Evolutionary conservation across 2,113 vertebrate species (phyloP), one percentile per base, ranked within the genome.

Genomic region (Eulemur rufifrons): DNA sequence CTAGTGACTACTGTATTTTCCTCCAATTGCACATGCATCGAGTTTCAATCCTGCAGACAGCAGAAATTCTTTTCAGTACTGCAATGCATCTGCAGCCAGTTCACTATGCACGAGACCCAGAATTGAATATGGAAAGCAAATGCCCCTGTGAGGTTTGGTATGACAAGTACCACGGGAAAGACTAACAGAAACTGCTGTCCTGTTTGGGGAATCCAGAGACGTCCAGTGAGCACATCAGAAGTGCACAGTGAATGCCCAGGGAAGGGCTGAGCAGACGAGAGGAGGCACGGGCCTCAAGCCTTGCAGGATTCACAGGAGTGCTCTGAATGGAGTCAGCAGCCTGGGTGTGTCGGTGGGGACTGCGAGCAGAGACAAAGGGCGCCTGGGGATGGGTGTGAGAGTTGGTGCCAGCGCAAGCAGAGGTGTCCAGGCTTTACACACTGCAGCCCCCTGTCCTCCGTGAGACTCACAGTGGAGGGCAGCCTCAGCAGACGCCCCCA

Each of bases 71-170:
- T n/a, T 45, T 4, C 20, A 11, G n/a, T 32, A 23, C 27, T 5
- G 23, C 29, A 5, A 1, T 2, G 3, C 15, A 37, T 32, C 42
- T 37, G 23, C 10, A 63, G 42, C 39, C 50, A 20, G 76, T 1
- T 5, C 2, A 4, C 61, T 5, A 0, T 0, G 8, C 3, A 8
- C 4, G 1, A 56, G 47, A 50, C 37, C 0, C n/a, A n/a, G 47
- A 14, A 13, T 0, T 3, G 54, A 29, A 50, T 0, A 0, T 12
- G 5, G 42, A 9, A 6, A 32, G 25, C 32, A 39, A 37, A 25
- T 2, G 2, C 10, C 6, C 56, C 34, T 15, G 21, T 18, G 37
- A 68, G 32, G 32, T 6, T 15, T 34, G 27, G 6, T 13, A 0
- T 32, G 83, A 83, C 39, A 8, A 25, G 25, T 3, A 6, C 8